These are phyloP conservation scores for Aplysia californica DNA, from an alignment of 1,140 invertebrate species.

Conservation along the genomic window DNA sequence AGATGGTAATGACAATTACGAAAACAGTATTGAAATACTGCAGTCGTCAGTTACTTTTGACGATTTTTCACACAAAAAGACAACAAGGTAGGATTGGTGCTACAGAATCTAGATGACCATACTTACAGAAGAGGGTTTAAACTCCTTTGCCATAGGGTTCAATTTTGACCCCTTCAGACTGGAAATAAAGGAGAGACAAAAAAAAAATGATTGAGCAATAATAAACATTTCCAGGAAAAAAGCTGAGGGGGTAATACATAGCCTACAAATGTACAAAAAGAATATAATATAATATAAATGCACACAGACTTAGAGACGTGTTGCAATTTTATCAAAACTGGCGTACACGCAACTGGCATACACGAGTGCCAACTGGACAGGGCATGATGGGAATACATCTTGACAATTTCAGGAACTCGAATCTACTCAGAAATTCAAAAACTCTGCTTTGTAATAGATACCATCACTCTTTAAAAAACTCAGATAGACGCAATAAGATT, in stretches of 20 bases:
- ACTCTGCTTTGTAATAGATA: too few species aligned
- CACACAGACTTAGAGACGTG: too few species aligned
- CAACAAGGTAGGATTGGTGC: neutral
- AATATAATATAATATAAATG: too few species aligned
- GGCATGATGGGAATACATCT: too few species aligned
- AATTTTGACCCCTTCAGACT: slow-evolving; percentile 16
- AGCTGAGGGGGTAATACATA: neutral
- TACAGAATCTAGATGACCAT: neutral
- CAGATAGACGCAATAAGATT: too few species aligned
- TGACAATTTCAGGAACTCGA: too few species aligned
- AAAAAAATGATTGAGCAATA: neutral
- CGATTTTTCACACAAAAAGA: neutral
- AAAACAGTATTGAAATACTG: neutral
- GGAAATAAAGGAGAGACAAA: neutral
- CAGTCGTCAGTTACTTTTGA: neutral
- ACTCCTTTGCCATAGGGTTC: slow-evolving; percentile 20
- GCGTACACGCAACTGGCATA: too few species aligned
- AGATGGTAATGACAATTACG: too few species aligned
- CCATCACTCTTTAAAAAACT: too few species aligned
- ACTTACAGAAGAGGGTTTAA: slow-evolving; percentile 24
- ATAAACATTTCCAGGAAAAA: neutral
- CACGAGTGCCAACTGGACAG: too few species aligned
- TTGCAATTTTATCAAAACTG: too few species aligned
- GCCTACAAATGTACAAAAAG: neutral
- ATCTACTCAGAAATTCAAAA: too few species aligned